Evolutionary conservation across 2,113 vertebrate genomes (phyloP).

Genomic region (Trogon melanurus): DNA sequence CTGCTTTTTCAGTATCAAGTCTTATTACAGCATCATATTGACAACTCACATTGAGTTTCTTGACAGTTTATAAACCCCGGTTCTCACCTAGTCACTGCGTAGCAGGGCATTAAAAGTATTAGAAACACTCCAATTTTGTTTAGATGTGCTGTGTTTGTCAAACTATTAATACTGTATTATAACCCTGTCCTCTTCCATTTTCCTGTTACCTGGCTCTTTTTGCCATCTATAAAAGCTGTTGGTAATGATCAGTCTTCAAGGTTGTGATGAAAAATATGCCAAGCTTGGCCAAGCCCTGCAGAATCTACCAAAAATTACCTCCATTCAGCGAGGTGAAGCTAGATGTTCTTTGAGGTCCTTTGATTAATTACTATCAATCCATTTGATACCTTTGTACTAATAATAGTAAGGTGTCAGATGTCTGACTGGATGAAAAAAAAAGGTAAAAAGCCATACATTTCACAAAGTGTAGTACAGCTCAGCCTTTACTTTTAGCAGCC

Average conservation of each 20-base stretch:
- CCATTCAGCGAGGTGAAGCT: neutral
- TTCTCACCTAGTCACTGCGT: neutral
- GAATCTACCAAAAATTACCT: neutral
- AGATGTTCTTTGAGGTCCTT: neutral
- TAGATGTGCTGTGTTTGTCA: neutral
- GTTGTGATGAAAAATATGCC: neutral
- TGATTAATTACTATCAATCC: neutral
- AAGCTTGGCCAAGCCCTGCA: neutral
- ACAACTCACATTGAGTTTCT: neutral
- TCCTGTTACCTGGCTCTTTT: neutral
- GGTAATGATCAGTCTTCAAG: neutral
- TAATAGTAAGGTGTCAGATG: neutral
- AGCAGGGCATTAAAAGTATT: neutral
- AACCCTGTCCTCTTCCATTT: neutral
- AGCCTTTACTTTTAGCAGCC: neutral
- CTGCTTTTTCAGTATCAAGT: neutral
- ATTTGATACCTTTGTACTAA: neutral
- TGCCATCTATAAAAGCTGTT: neutral
- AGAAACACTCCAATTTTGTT: neutral
- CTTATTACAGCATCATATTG: neutral
- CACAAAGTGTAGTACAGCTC: neutral
- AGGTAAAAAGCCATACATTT: neutral
- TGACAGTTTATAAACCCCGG: neutral
- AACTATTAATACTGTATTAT: neutral
- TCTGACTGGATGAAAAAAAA: neutral